Evolutionary conservation across 2,888 invertebrate genomes (phyloP), one percentile per base, ranked within the genome.

Genomic region (Tiliacea aurago): DNA sequence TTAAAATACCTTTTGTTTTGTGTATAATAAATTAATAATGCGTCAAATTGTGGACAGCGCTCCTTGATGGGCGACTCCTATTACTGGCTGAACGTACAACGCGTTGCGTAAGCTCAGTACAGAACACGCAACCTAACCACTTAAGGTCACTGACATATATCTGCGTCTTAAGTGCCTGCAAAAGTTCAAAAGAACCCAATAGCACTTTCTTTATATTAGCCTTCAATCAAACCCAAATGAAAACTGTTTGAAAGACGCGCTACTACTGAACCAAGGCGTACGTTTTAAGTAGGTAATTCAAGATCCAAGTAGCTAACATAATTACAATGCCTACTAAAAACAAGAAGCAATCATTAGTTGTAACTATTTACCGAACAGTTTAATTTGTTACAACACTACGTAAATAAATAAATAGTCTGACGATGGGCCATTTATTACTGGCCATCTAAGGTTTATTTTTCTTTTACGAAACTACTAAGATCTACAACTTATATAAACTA

Each of bases 381-480:
- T 23, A 43, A 33, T 43, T 49, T 45, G 23, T 45, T 23, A 20
- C 23, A 58, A 13, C 28, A 28, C 15, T 53, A 11, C 11, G 9
- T 23, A 23, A 23, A 43, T 56, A 55, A 28, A 45, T 37, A 37
- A 37, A 4, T 28, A 18, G 11, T 11, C 7, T 15, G 55, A 2
- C 6, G 53, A 41, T 28, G 28, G 41, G 3, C 49, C 49, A 37
- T 58, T 70, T 10, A 28, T 13, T 45, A 2, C 28, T 37, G 18
- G 13, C 13, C 56, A 63, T 71, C 23, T 64, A 76, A 59, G 10
- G 20, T 64, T 71, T 41, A 53, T 61, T 59, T 70, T 45, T 28
- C 20, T 71, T 59, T 59, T n/a, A 51, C 20, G 45, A 78, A 59
- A 28, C 20, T 43, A 49, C 55, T 28, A 58, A 37, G 33, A 73